Percentiles rank a stretch among this genome's conserved stretches.
Conservation (phyloP, 2,888 invertebrate species). For the Volucella inanis region DNA sequence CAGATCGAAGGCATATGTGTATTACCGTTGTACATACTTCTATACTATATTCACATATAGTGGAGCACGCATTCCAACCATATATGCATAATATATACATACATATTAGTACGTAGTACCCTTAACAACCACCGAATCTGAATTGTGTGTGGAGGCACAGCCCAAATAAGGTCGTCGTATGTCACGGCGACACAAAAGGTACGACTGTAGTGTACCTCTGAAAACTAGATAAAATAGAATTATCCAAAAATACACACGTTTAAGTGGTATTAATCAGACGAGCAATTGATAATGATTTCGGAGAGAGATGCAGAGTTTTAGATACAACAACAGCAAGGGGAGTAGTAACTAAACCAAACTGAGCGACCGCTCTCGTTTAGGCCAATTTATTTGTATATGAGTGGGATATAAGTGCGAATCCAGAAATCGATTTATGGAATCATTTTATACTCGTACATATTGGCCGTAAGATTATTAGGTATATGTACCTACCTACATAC, state of each 20-base stretch:
- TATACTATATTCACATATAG: constrained; percentile 16
- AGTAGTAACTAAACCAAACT: not conserved
- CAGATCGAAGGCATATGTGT: constrained; percentile 65
- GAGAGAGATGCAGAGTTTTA: constrained; percentile 23
- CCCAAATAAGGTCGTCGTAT: constrained; percentile 66
- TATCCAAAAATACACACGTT: constrained; percentile 71
- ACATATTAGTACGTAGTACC: constrained; percentile 37
- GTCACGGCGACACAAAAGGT: constrained; percentile 58
- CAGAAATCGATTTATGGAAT: constrained; percentile 47
- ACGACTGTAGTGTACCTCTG: constrained; percentile 25
- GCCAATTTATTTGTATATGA: constrained; percentile 61
- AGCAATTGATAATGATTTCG: constrained; percentile 68
- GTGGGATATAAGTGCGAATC: constrained; percentile 31
- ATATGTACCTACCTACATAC: too few relatives aligned
- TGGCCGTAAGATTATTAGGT: too few relatives aligned
- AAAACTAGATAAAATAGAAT: constrained; percentile 72
- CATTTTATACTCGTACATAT: not conserved
- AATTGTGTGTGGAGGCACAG: constrained; percentile 42
- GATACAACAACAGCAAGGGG: constrained; percentile 1
- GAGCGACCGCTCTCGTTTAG: constrained; percentile 62
- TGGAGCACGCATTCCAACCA: constrained; percentile 31
- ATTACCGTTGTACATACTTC: constrained; percentile 51
- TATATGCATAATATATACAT: constrained; percentile 28
- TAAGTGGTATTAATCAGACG: constrained; percentile 72
- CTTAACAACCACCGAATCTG: constrained; percentile 55